A percentile compares a stretch with the other conserved stretches of the same genome.
phyloP scores from a whole-genome alignment of 2,888 invertebrate genomes.

The Hirtodrosophila alboralis region DNA sequence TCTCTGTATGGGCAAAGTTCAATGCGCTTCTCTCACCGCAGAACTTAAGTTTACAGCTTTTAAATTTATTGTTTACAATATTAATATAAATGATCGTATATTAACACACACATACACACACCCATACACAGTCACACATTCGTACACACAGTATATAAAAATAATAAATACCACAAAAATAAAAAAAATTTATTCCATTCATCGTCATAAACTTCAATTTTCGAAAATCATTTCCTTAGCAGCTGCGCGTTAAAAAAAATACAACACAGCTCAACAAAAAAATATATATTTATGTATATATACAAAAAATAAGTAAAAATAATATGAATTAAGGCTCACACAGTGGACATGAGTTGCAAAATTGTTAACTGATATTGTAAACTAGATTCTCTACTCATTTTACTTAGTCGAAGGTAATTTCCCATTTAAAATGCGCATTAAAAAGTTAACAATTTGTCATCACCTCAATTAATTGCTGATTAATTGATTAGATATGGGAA shows the following conservation, averaged over 20 bases:
- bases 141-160: slow-evolving; percentile 34
- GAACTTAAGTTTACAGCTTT: slow-evolving; percentile 70
- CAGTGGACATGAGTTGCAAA: slow-evolving; percentile 55
- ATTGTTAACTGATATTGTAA: slow-evolving; percentile 18
- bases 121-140: slow-evolving; percentile 5
- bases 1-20: slow-evolving; percentile 65
- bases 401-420: slow-evolving; percentile 32
- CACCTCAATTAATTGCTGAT: slow-evolving; percentile 34
- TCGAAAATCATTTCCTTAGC: slow-evolving; percentile 83
- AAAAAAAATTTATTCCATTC: slow-evolving; percentile 76
- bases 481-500: slow-evolving; percentile 10
- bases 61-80: slow-evolving; percentile 70
- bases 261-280: slow-evolving; percentile 28
- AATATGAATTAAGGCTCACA: slow-evolving; percentile 69
- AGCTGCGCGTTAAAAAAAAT: slow-evolving; percentile 76
- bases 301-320: slow-evolving; percentile 35
- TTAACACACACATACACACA: slow-evolving; percentile 46
- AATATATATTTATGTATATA: no score
- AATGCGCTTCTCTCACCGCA: slow-evolving; percentile 56
- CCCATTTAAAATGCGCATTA: slow-evolving; percentile 38
- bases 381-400: slow-evolving; percentile 29
- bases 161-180: slow-evolving; percentile 46
- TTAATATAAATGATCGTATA: slow-evolving; percentile 72
- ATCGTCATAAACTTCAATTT: slow-evolving; percentile 83
- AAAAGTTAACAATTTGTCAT: slow-evolving; percentile 36